Evolutionary conservation across 1,140 invertebrate species (phyloP).

Genomic region (Lanistes nyassanus): DNA sequence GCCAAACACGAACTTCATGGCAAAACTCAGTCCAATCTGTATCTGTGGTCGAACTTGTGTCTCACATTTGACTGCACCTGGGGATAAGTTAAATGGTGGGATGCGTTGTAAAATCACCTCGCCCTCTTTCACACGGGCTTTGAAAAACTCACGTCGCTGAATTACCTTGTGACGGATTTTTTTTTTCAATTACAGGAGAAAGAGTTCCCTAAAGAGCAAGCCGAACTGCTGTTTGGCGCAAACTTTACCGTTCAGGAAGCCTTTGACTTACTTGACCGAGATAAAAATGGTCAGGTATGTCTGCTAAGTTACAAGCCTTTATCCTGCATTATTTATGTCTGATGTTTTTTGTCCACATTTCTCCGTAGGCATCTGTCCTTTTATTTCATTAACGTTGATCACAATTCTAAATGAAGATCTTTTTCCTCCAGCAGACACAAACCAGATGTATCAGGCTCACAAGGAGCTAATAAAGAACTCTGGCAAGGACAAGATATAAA

Average conservation of each 20-base stretch:
- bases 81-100: no score
- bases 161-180: neutral
- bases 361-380: no score
- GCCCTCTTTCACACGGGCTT: no score
- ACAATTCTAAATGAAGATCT: no score
- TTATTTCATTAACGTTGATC: no score
- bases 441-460: neutral
- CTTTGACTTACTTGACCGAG: slow-evolving; percentile 43
- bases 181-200: slow-evolving; percentile 25
- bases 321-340: neutral
- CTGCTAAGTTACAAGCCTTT: no score
- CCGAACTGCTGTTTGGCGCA: slow-evolving; percentile 47
- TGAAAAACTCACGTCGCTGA: no score
- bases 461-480: neutral
- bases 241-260: slow-evolving; percentile 43
- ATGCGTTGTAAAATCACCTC: no score
- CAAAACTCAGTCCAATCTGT: no score
- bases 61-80: no score
- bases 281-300: slow-evolving; percentile 55
- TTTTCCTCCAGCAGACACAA: slow-evolving; percentile 2
- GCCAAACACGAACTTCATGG: no score
- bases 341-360: neutral
- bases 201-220: slow-evolving; percentile 31
- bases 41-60: no score
- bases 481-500: neutral